Evolutionary conservation across 30 jellyfish, hydroid and myxozoan species (phyloP), one percentile per base, ranked within the genome.

Genomic region (Aurelia aurita): DNA sequence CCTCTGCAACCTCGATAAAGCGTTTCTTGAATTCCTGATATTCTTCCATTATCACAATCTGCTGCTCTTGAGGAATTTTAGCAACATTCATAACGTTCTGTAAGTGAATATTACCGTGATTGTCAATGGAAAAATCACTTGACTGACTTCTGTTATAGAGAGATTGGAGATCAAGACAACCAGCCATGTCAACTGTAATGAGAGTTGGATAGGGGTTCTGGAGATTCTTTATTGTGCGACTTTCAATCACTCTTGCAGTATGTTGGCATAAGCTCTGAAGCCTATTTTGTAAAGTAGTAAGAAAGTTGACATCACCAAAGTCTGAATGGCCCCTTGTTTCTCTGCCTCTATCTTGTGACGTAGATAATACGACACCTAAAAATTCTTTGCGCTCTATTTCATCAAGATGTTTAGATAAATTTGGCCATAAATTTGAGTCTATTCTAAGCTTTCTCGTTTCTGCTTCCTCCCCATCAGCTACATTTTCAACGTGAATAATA

Each of bases 371-470:
- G 58, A 71, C 69, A 4, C 88, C 78, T 3, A 45, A 15, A 27
- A 64, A 64, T 64, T 20, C 77, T 15, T 27, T 27, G 16, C 10
- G 46, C 51, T 77, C 63, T 27, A 77, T 77, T 39, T 77, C 69
- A 51, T 31, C 88, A 59, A 77, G 28, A 59, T 77, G 78, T 44
- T 77, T 43, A 3, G 88, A 58, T 35, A n/a, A 77, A 77, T 57
- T 59, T 60, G 78, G 88, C 78, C 78, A 77, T 57, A 58, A 32
- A 29, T 5, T 59, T 32, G 88, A 77, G 7, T 58, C 51, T 32
- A 77, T 58, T 35, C 68, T 77, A 47, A 34, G n/a, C n/a, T n/a
- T 77, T 19, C 66, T 60, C 67, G 68, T 32, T 59, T 77, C 69
- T 14, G 78, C 77, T 57, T 77, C 66, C 53, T 57, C 66, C 35